Evolutionary conservation across 2,113 vertebrate genomes (phyloP), one percentile per base, ranked within the genome.

Genomic region (Athene noctua): DNA sequence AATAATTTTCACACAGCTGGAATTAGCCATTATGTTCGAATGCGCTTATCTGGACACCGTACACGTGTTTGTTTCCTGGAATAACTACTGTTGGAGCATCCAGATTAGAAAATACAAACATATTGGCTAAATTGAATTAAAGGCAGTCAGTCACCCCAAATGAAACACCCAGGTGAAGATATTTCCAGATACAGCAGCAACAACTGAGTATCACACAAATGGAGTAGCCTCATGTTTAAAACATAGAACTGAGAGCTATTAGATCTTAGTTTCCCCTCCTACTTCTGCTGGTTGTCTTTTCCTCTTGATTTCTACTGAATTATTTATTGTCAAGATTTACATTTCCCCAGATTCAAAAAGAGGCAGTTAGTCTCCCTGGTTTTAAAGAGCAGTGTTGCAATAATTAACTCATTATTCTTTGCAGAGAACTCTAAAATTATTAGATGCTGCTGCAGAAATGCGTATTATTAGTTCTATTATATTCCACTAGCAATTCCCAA

Each of bases 321-420:
- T 91, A 96, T 94, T 95, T 89, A 95, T 66, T 88, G 61, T 85
- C 49, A 92, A 78, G 80, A 83, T 66, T 89, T 89, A 80, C 66
- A 92, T 88, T 81, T 94, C 65, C 59, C 42, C 38, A 83, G 86
- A 88, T 88, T 92, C 38, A 92, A 83, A 96, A 90, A 75, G 38
- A 95, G 52, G 73, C 70, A 75, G 40, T 83, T 86, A 91, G 44
- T 62, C 51, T 83, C 46, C 20, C 32, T 71, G 62, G 36, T 52
- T 96, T 92, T 86, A 59, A 88, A 96, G 49, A 91, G 63, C 40
- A 80, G 42, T 29, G 34, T 26, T 88, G 72, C 26, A 81, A 95
- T 95, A 95, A 96, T 95, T 90, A 95, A 95, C 94, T 94, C 79
- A 93, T 96, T 78, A 74, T 47, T 78, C 81, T 96, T 91, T 84